These are phyloP conservation scores for Enoplolaimus lenunculus DNA, from an alignment of 2,888 invertebrate genomes.

Conservation along the genomic window DNA sequence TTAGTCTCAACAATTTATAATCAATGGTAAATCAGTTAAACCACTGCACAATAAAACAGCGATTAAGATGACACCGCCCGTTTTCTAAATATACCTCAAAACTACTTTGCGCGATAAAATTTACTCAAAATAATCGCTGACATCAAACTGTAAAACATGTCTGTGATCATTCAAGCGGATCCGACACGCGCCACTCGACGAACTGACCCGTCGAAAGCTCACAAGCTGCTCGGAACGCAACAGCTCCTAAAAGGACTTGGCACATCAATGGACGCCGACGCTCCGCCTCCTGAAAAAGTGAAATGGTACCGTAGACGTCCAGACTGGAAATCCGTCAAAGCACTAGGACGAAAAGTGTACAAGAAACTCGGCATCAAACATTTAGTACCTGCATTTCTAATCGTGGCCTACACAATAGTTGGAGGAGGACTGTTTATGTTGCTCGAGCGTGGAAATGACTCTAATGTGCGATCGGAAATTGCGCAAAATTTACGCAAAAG, in stretches of 20 bases:
- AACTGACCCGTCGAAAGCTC: not conserved
- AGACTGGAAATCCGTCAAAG: not conserved
- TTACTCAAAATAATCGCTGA: too few species aligned
- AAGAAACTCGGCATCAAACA: slow-evolving; percentile 21
- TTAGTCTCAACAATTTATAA: too few species aligned
- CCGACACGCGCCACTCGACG: not conserved
- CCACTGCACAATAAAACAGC: too few species aligned
- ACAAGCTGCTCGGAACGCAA: not conserved
- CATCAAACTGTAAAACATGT: not conserved
- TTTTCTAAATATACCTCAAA: too few species aligned
- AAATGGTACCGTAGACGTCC: not conserved
- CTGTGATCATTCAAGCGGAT: not conserved
- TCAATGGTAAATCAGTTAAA: too few species aligned
- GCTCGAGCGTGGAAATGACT: not conserved
- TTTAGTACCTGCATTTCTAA: slow-evolving; percentile 6
- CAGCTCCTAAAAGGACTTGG: not conserved
- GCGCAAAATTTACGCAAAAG: not conserved
- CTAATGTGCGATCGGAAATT: not conserved
- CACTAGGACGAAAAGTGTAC: not conserved
- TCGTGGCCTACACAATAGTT: slow-evolving; percentile 21
- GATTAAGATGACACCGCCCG: too few species aligned
- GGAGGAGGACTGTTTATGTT: slow-evolving; percentile 18
- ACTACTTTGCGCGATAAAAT: too few species aligned
- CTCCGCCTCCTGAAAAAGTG: not conserved
- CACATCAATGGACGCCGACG: not conserved